Evolutionary conservation across 2,797 vertebrate species (phyloP).

Genomic region (Paramormyrops hopkinsi): DNA sequence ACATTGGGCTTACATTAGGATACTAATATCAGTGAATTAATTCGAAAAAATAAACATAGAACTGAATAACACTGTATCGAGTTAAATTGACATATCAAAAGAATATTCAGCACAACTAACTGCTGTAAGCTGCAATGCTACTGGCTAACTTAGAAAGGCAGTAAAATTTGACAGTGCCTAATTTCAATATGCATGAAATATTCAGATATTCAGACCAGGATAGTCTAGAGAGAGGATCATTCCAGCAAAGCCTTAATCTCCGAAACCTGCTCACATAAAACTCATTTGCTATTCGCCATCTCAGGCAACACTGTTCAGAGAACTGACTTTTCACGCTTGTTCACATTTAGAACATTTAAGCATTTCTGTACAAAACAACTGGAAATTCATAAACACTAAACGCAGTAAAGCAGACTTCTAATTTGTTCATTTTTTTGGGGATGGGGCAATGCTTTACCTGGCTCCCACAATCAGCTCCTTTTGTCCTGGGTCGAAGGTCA

Average conservation of each 20-base stretch:
- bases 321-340: not conserved
- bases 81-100: not conserved
- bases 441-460: constrained; percentile 66
- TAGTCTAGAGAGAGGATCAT: not conserved
- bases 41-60: not conserved
- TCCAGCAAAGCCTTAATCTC: not conserved
- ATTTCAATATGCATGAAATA: not conserved
- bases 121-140: not conserved
- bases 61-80: not conserved
- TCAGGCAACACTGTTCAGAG: not conserved
- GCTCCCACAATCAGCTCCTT: constrained; percentile 93
- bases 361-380: not conserved
- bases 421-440: not conserved
- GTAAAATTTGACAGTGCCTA: not conserved
- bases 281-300: not conserved
- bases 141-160: not conserved
- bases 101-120: not conserved
- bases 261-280: not conserved
- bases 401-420: not conserved
- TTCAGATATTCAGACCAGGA: constrained; percentile 7
- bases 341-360: not conserved
- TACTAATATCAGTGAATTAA: not conserved
- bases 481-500: constrained; percentile 92
- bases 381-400: not conserved
- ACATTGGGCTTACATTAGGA: not conserved